Conservation (phyloP, 2,797 vertebrate genomes). For the Cacajao melanocephalus region DNA sequence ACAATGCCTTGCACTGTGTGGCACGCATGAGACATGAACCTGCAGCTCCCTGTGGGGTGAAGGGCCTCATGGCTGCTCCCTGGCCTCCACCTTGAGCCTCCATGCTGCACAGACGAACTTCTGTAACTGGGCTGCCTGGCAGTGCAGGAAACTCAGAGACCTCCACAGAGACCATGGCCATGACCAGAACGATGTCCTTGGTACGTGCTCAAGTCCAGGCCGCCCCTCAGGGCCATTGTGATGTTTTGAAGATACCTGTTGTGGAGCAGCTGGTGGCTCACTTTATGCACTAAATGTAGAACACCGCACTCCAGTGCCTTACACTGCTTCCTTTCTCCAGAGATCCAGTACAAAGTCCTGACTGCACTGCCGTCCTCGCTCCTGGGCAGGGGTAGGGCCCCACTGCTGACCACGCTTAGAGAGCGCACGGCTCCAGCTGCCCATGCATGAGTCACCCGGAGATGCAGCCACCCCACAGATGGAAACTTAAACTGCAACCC, state of each 20-base stretch:
- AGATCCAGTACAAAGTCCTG: neutral
- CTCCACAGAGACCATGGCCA: accelerated
- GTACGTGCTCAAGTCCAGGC: neutral
- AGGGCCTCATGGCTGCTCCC: neutral
- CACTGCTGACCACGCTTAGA: constrained; percentile 7
- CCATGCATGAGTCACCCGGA: constrained; percentile 59
- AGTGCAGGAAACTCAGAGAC: neutral
- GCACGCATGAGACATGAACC: neutral
- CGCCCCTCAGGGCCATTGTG: neutral
- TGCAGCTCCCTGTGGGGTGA: neutral
- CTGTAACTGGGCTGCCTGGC: too few relatives aligned
- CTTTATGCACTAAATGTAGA: neutral
- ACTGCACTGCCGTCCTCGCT: neutral
- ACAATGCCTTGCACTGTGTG: accelerated
- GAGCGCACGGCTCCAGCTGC: constrained; percentile 40
- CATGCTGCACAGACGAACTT: neutral
- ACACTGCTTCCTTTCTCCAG: neutral
- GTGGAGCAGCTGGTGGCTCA: neutral
- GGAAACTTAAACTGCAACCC: constrained; percentile 55
- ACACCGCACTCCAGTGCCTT: neutral
- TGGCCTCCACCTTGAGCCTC: neutral
- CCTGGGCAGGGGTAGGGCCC: constrained; percentile 51
- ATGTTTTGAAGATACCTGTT: neutral
- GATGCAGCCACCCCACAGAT: constrained; percentile 47
- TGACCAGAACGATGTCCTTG: neutral